Conservation (phyloP, 2,888 invertebrate genomes). For the Nomada ferruginata region DNA sequence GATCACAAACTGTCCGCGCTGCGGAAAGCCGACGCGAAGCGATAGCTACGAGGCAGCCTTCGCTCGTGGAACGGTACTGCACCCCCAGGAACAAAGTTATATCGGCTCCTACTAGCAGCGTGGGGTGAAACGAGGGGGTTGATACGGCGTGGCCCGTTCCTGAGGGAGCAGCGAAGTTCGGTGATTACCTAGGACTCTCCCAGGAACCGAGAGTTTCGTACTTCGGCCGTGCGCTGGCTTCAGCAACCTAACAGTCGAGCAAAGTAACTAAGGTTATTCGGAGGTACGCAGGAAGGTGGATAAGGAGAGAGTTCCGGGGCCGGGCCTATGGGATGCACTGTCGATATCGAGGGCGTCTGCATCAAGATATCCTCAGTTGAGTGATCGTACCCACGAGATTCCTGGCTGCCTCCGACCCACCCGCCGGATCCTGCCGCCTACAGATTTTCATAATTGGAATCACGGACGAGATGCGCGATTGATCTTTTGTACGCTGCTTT, state of each 20-base stretch:
- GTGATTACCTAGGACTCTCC: conserved; percentile 84
- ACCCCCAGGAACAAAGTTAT: conserved; percentile 83
- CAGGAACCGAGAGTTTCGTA: conserved; percentile 83
- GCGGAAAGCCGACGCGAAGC: conserved; percentile 46
- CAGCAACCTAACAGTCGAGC: conserved; percentile 81
- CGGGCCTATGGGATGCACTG: conserved; percentile 69
- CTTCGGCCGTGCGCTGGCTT: conserved; percentile 80
- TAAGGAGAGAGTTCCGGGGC: conserved; percentile 56
- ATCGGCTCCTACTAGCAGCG: conserved; percentile 77
- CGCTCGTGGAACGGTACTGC: conserved; percentile 77
- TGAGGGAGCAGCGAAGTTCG: conserved; percentile 83
- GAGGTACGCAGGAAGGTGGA: conserved; percentile 68
- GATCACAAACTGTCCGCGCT: conserved; percentile 29
- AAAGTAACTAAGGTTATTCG: conserved; percentile 83
- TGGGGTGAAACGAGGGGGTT: conserved; percentile 59
- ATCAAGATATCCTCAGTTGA: conserved; percentile 72
- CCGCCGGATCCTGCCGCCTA: background rate
- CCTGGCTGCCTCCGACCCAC: conserved; percentile 76
- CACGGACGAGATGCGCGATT: background rate
- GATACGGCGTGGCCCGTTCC: conserved; percentile 77
- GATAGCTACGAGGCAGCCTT: conserved; percentile 65
- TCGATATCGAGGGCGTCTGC: conserved; percentile 68
- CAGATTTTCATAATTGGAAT: conserved; percentile 53
- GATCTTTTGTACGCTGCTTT: background rate
- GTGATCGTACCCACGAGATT: conserved; percentile 79